Conservation (phyloP, 2,888 invertebrate genomes). For the Panopea generosa region DNA sequence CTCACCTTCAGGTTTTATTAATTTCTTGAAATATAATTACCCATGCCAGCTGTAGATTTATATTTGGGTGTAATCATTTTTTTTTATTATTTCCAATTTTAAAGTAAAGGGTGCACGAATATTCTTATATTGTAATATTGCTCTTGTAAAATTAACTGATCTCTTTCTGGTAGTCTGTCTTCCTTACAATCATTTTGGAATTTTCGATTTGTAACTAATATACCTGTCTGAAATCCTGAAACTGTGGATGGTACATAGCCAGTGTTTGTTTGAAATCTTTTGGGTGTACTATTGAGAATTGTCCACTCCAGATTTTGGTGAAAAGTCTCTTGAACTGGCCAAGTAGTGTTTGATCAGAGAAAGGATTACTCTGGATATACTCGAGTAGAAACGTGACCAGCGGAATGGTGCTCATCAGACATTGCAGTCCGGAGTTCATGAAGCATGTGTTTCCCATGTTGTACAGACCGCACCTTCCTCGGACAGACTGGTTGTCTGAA, state of each 20-base stretch:
- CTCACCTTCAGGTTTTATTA: no score
- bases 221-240: constrained; percentile 89
- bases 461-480: constrained; percentile 90
- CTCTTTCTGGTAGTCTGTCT: no score
- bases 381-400: constrained; percentile 87
- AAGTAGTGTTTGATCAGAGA: constrained; percentile 84
- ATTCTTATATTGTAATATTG: no score
- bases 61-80: no score
- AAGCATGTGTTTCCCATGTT: constrained; percentile 96
- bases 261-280: constrained; percentile 88
- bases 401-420: constrained; percentile 90
- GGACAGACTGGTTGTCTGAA: constrained; percentile 72
- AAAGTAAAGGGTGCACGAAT: no score
- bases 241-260: constrained; percentile 88
- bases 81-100: no score
- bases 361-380: constrained; percentile 62
- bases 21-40: no score
- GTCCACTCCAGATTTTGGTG: constrained; percentile 88
- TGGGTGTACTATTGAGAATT: constrained; percentile 87
- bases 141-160: no score
- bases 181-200: no score
- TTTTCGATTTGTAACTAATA: no score
- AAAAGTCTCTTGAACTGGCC: constrained; percentile 87
- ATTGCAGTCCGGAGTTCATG: constrained; percentile 95
- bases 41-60: no score